Evolutionary conservation across 2,797 vertebrate genomes (phyloP).

Genomic region (Carapus acus): DNA sequence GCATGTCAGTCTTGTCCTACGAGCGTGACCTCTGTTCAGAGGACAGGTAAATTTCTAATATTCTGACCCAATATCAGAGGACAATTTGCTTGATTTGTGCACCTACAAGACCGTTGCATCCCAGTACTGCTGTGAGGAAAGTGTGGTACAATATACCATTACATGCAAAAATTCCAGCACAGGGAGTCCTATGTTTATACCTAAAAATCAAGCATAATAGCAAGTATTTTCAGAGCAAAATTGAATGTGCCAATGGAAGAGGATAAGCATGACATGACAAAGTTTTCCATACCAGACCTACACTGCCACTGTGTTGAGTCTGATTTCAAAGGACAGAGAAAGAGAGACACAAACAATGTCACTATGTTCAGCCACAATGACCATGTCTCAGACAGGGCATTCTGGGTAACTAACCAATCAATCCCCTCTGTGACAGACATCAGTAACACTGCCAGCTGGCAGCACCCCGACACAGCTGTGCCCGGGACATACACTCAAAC

Average conservation of each 20-base stretch:
- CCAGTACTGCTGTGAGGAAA: too few relatives aligned
- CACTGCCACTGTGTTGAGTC: not conserved
- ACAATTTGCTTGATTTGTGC: constrained; percentile 2
- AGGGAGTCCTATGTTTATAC: too few relatives aligned
- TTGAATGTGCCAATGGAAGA: too few relatives aligned
- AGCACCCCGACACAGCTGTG: constrained; percentile 40
- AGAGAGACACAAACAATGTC: too few relatives aligned
- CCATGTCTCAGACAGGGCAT: constrained; percentile 20
- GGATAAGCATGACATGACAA: too few relatives aligned
- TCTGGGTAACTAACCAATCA: constrained; percentile 13
- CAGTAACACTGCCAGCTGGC: constrained; percentile 50
- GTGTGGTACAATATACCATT: too few relatives aligned
- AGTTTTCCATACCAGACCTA: too few relatives aligned
- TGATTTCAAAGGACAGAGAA: not conserved
- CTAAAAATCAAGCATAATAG: too few relatives aligned
- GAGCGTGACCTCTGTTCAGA: constrained; percentile 33
- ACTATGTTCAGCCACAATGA: constrained; percentile 13
- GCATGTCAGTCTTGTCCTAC: constrained; percentile 9
- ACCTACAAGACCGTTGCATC: too few relatives aligned
- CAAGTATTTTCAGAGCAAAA: too few relatives aligned
- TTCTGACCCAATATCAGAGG: not conserved
- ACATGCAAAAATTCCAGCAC: too few relatives aligned
- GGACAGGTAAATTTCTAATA: constrained; percentile 15
- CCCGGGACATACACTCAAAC: constrained; percentile 34
- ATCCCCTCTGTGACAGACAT: constrained; percentile 41